Evolutionary conservation across 2,888 invertebrate species (phyloP).

Genomic region (Octonoba sinensis): DNA sequence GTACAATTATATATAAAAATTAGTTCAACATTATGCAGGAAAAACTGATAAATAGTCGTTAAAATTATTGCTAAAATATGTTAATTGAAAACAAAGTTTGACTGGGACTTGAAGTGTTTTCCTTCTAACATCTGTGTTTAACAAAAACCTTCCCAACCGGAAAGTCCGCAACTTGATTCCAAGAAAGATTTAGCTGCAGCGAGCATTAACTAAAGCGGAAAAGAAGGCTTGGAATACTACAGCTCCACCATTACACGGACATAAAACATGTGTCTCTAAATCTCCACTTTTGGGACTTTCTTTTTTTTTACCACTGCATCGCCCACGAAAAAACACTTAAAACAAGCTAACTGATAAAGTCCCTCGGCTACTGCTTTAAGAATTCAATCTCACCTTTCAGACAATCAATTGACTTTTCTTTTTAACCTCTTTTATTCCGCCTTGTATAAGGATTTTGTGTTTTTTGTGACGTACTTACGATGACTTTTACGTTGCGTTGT

Average conservation of each 20-base stretch:
- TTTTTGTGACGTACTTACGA: neutral
- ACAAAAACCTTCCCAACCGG: neutral
- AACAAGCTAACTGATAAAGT: slow-evolving; percentile 20
- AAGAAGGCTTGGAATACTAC: slow-evolving; percentile 5
- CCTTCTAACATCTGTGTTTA: no score
- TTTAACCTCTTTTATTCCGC: neutral
- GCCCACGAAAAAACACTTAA: slow-evolving; percentile 1
- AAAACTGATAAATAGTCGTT: no score
- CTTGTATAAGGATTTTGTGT: neutral
- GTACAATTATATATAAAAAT: no score
- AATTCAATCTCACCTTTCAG: slow-evolving; percentile 61
- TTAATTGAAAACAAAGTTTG: no score
- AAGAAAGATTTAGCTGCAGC: slow-evolving; percentile 18
- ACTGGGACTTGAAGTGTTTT: no score
- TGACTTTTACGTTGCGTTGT: no score
- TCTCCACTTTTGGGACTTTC: slow-evolving; percentile 20
- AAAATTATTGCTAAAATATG: no score
- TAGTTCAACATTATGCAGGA: no score
- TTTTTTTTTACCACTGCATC: slow-evolving; percentile 8
- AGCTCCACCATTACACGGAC: slow-evolving; percentile 36
- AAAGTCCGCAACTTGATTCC: slow-evolving; percentile 19
- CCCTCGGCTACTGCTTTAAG: slow-evolving; percentile 26
- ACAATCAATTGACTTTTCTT: slow-evolving; percentile 19
- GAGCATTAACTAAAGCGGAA: slow-evolving; percentile 19
- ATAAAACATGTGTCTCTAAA: slow-evolving; percentile 55